Evolutionary conservation across 2,888 invertebrate genomes (phyloP).

Genomic region (Chrysopilus asiliformis): DNA sequence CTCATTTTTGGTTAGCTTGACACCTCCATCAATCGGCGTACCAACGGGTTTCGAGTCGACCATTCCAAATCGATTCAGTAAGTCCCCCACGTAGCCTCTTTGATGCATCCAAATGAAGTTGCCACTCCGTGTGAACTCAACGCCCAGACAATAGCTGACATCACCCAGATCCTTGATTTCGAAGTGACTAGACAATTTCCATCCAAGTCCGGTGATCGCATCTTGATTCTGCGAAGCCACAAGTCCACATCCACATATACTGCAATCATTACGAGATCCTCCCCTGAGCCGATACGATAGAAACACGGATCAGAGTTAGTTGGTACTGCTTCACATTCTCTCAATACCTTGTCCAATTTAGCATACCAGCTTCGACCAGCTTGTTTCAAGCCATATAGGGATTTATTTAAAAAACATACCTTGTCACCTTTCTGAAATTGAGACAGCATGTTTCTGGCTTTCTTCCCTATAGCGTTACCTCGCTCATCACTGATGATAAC

Average conservation of each 20-base stretch:
- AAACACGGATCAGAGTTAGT: conserved; percentile 2
- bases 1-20: not conserved
- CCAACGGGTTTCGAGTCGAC: not conserved
- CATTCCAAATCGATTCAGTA: not conserved
- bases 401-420: conserved; percentile 1
- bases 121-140: not conserved
- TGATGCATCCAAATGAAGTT: not conserved
- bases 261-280: not conserved
- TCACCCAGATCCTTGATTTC: conserved; percentile 1
- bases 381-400: conserved; percentile 6
- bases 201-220: not conserved
- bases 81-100: not conserved
- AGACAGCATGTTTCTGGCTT: conserved; percentile 1
- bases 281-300: not conserved
- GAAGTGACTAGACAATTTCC: not conserved
- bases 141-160: conserved; percentile 1
- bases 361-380: conserved; percentile 3
- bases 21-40: not conserved
- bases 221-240: not conserved
- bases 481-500: conserved; percentile 1
- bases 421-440: not conserved
- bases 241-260: conserved; percentile 1
- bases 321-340: not conserved
- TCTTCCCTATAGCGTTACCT: not conserved
- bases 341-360: not conserved